Evolutionary conservation across 2,888 invertebrate species (phyloP).

Genomic region (Zele albiditarsus): DNA sequence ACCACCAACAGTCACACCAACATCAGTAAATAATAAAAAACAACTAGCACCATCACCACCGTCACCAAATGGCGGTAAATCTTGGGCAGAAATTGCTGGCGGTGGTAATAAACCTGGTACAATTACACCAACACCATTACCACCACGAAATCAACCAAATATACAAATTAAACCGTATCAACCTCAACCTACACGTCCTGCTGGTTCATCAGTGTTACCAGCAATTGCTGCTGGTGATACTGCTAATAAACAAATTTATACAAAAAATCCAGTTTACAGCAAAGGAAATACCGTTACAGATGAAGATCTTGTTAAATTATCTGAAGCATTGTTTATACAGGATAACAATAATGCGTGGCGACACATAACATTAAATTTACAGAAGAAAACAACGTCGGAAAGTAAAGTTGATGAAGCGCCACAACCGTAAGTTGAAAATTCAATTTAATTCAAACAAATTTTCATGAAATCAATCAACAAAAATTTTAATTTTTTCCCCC

Average conservation of each 20-base stretch:
- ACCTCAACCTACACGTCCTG: constrained; percentile 33
- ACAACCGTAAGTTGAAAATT: constrained; percentile 80
- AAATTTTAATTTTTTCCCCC: too few species aligned
- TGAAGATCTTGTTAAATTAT: constrained; percentile 79
- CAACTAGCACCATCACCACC: constrained; percentile 29
- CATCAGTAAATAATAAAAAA: constrained; percentile 15
- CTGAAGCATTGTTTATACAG: constrained; percentile 82
- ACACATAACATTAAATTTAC: constrained; percentile 82
- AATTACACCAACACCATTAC: constrained; percentile 51
- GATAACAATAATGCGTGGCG: constrained; percentile 84
- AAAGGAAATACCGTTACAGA: constrained; percentile 75
- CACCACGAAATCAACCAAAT: constrained; percentile 41
- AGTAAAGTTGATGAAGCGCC: constrained; percentile 83
- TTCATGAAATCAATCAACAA: too few species aligned
- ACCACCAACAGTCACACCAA: constrained; percentile 5
- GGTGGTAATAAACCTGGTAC: constrained; percentile 56
- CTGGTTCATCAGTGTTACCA: not conserved
- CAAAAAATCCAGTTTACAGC: constrained; percentile 67
- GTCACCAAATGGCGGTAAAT: constrained; percentile 51
- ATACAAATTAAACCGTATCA: constrained; percentile 16
- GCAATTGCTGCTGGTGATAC: constrained; percentile 38
- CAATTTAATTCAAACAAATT: not conserved
- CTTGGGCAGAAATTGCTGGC: constrained; percentile 62
- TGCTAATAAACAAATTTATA: constrained; percentile 49
- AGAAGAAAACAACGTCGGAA: constrained; percentile 83